Conservation (phyloP, 2,797 vertebrate species). For the Cirrhinus molitorella region DNA sequence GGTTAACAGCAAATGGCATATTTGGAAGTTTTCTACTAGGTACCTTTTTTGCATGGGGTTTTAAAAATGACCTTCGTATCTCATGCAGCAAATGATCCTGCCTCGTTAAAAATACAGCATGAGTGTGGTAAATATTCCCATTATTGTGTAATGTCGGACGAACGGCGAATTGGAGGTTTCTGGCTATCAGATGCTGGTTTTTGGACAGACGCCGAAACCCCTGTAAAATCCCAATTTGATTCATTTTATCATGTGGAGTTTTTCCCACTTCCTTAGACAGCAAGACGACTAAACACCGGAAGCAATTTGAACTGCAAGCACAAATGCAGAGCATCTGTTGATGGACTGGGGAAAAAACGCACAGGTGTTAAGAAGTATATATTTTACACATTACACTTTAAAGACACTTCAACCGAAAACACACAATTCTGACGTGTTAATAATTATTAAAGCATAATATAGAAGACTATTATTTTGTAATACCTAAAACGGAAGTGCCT, state of each 20-base stretch:
- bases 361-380: not conserved
- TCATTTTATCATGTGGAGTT: slow-evolving; percentile 39
- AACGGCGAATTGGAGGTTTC: slow-evolving; percentile 5
- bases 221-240: slow-evolving; percentile 1
- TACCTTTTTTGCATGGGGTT: slow-evolving; percentile 37
- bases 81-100: not conserved
- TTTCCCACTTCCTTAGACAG: not conserved
- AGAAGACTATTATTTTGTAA: slow-evolving; percentile 12
- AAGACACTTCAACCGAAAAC: not conserved
- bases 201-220: slow-evolving; percentile 14
- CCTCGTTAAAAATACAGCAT: not conserved
- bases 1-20: too few relatives aligned
- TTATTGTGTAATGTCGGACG: not conserved
- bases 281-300: not conserved
- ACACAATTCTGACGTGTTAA: not conserved
- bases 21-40: not conserved
- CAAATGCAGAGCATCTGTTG: not conserved
- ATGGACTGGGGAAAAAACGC: not conserved
- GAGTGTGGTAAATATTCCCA: not conserved
- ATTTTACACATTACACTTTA: not conserved
- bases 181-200: slow-evolving; percentile 11
- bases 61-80: slow-evolving; percentile 37
- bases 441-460: not conserved
- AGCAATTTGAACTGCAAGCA: not conserved
- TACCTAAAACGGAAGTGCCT: not conserved